Percentiles rank a stretch among this genome's conserved stretches.
Evolutionary conservation across 2,888 invertebrate species (phyloP).

Genomic region (Minunthozetes semirufus): DNA sequence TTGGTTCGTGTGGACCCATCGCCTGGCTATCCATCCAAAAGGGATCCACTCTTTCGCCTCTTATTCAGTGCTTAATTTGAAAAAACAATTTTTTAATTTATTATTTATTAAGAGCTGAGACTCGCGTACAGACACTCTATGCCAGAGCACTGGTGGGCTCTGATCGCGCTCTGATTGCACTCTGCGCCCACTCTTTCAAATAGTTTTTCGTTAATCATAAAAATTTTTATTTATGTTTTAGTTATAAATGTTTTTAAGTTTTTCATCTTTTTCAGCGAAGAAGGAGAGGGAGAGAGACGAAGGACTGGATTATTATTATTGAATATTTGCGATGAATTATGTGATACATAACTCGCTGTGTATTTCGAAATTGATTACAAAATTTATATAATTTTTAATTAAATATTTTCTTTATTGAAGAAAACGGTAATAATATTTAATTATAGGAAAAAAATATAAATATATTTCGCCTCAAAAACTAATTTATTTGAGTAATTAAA

Average conservation of each 20-base stretch:
- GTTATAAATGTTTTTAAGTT: neutral
- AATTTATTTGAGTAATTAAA: neutral
- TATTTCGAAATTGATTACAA: neutral
- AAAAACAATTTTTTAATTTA: too few species aligned
- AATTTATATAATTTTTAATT: conserved; percentile 4
- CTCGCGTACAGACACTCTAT: neutral
- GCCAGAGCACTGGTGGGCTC: neutral
- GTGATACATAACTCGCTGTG: conserved; percentile 1
- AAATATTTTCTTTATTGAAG: neutral
- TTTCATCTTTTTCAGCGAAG: neutral
- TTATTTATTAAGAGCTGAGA: neutral
- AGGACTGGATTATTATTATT: neutral
- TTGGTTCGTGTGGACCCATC: too few species aligned
- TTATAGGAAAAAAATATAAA: too few species aligned
- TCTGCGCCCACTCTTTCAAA: neutral
- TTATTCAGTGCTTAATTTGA: too few species aligned
- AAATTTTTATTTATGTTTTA: neutral
- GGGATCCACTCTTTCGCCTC: too few species aligned
- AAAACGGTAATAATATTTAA: too few species aligned
- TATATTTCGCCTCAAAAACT: neutral
- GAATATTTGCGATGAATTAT: neutral
- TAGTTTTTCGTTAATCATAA: conserved; percentile 9
- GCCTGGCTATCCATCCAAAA: too few species aligned
- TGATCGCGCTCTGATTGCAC: neutral
- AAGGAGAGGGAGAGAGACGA: neutral